Conservation (phyloP, 2,113 vertebrate species). For the Acrocephalus kingi region DNA sequence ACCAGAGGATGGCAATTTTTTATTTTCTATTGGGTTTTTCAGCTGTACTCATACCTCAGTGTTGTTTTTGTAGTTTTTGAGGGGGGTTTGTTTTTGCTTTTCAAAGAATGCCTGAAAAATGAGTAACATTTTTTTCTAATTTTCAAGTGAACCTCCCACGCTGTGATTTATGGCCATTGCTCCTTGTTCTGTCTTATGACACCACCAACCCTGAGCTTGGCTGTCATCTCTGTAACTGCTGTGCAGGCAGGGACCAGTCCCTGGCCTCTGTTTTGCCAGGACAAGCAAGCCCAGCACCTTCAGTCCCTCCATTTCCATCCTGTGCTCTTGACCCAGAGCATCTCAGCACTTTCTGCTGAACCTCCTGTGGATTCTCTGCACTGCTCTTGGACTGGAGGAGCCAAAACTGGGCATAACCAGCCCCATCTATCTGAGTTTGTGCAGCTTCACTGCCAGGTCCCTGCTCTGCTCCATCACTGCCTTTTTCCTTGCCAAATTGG, state of each 20-base stretch:
- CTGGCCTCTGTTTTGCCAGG: not conserved
- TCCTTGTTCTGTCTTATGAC: not conserved
- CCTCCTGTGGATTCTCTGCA: not conserved
- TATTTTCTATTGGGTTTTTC: not conserved
- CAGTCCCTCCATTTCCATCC: not conserved
- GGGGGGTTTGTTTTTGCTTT: not conserved
- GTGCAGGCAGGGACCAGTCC: not conserved
- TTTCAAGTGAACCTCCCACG: not conserved
- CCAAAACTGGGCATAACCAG: not conserved
- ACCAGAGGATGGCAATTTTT: not conserved
- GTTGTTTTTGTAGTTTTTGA: not conserved
- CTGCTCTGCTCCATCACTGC: not conserved
- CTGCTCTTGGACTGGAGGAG: not conserved
- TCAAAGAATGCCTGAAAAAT: slow-evolving; percentile 25
- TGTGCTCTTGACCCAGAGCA: not conserved
- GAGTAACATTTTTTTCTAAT: not conserved
- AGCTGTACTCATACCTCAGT: not conserved
- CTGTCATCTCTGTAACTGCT: not conserved
- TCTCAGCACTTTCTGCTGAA: not conserved
- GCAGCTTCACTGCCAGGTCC: rapidly evolving
- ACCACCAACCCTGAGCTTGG: not conserved
- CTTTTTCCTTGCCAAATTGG: not conserved
- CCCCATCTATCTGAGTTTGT: no score
- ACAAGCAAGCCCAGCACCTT: not conserved
- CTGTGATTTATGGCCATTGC: not conserved